A percentile compares a stretch with the other conserved stretches of the same genome.
These are phyloP conservation scores for Rousettus madagascariensis DNA, from an alignment of 2,797 vertebrate species.

Conservation along the genomic window DNA sequence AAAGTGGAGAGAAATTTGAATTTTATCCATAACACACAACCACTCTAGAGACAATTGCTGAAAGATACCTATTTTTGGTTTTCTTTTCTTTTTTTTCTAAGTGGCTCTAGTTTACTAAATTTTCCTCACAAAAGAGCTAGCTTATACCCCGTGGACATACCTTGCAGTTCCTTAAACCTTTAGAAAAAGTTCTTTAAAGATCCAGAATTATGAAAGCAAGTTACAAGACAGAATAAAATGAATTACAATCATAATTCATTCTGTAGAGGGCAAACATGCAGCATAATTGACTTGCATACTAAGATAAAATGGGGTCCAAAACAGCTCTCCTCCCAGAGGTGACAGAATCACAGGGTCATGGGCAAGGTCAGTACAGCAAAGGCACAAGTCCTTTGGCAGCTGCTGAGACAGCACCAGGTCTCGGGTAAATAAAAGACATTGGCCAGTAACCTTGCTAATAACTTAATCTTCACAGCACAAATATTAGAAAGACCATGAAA, in stretches of 20 bases:
- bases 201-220: conserved; percentile 2
- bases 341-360: background rate
- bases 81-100: background rate
- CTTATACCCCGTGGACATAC: background rate
- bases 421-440: conserved; percentile 53
- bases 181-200: conserved; percentile 38
- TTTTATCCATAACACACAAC: background rate
- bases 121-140: background rate
- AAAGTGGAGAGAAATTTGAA: background rate
- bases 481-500: conserved; percentile 56
- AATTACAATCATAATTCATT: background rate
- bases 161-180: conserved; percentile 25
- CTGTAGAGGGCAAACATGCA: background rate
- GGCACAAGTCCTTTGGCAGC: conserved; percentile 29
- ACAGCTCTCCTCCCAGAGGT: background rate
- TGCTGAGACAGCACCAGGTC: conserved; percentile 20
- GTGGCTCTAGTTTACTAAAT: background rate
- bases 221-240: conserved; percentile 42
- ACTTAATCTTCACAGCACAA: conserved; percentile 64
- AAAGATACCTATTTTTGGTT: background rate
- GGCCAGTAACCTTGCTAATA: conserved; percentile 36
- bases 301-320: background rate
- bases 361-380: conserved; percentile 24
- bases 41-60: background rate
- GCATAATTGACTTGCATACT: background rate